Evolutionary conservation across 2,797 vertebrate species (phyloP), one percentile per base, ranked within the genome.

Genomic region (Choloepus didactylus): DNA sequence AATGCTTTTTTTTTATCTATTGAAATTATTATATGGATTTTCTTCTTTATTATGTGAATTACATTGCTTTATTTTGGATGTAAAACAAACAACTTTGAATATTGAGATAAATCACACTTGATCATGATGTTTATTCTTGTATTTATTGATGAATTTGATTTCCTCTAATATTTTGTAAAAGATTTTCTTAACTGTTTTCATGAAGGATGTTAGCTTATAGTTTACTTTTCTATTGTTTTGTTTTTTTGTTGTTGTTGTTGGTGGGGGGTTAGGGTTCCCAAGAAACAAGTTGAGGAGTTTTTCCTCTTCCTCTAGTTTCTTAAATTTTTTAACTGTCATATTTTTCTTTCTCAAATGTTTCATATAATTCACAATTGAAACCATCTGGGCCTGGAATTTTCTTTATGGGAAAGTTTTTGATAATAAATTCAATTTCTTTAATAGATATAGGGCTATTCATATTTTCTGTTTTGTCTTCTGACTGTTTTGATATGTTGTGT

Each of bases 61-160:
- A 46, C 14, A 81, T 25, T 11, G 3, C 38, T 73, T 81, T 46
- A 60, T 85, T 64, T 92, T 56, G 90, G 56, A n/a, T 49, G 31
- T 38, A 79, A 86, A 49, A 10, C 10, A 49, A 66, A 80, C 56
- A 80, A 91, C 31, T 38, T 86, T 91, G 38, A n/a, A n/a, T 66
- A 67, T 91, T 95, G 83, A 73, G 60, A 67, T 56, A 81, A 87
- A 25, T n/a, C 59, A 41, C 21, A 15, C 69, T 81, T 91, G 59
- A 87, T 64, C 38, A 62, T 60, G 59, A 67, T 73, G 2, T 46
- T 70, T 70, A 46, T 59, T 66, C 46, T 75, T 75, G 72, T 75
- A 49, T 77, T 18, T 56, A 44, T 51, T 87, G 31, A 31, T 66
- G 64, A n/a, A 66, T 66, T 66, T n/a, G 14, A n/a, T 66, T 66